These are phyloP conservation scores for Eilema depressum DNA, from an alignment of 2,888 invertebrate species.

Conservation along the genomic window DNA sequence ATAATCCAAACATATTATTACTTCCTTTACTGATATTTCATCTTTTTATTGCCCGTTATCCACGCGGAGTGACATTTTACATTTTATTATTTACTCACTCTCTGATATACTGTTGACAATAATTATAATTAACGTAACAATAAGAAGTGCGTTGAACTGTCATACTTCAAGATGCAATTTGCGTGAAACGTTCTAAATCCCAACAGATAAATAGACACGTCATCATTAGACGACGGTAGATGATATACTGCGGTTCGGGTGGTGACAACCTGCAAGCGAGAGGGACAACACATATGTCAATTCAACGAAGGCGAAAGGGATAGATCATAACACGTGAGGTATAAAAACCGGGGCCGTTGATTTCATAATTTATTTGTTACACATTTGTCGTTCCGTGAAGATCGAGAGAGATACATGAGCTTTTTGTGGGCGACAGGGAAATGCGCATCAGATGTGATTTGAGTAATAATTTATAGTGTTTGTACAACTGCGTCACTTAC, in stretches of 20 bases:
- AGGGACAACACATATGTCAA: constrained; percentile 59
- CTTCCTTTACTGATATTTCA: constrained; percentile 55
- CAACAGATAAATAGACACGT: constrained; percentile 78
- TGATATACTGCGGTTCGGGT: constrained; percentile 76
- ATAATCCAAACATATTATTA: constrained; percentile 51
- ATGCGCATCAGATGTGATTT: constrained; percentile 85
- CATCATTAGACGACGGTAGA: constrained; percentile 76
- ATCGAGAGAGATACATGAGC: constrained; percentile 84
- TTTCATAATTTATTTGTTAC: constrained; percentile 87
- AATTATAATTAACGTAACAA: constrained; percentile 63
- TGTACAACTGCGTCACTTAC: constrained; percentile 76
- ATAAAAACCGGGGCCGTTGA: constrained; percentile 84
- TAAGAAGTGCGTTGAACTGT: constrained; percentile 69
- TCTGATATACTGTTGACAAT: constrained; percentile 47
- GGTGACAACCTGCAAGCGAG: constrained; percentile 72
- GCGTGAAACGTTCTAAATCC: constrained; percentile 72
- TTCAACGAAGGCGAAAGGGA: constrained; percentile 60
- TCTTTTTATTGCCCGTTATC: constrained; percentile 50
- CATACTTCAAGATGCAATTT: constrained; percentile 73
- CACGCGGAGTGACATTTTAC: constrained; percentile 45
- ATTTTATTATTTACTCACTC: constrained; percentile 47
- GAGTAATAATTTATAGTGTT: constrained; percentile 84
- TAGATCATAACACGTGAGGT: constrained; percentile 65
- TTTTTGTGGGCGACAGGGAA: constrained; percentile 82
- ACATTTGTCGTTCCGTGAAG: constrained; percentile 87